Conservation (phyloP, 1,140 invertebrate genomes). For the Belonocnema kinseyi region DNA sequence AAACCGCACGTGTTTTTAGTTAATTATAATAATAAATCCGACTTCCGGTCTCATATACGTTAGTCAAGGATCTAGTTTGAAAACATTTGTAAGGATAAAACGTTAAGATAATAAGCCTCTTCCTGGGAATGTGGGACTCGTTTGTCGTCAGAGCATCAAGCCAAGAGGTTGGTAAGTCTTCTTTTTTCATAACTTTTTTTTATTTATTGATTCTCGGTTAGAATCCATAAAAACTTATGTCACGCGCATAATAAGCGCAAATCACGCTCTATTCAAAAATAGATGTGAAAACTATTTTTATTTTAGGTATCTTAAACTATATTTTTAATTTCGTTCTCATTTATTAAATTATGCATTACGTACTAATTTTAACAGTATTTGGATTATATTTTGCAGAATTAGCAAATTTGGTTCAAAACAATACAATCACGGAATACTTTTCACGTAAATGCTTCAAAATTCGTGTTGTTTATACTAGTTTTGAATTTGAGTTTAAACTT, state of each 20-base stretch:
- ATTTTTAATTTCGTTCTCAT: too few relatives aligned
- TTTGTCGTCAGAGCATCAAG: slow-evolving; percentile 64
- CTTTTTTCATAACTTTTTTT: slow-evolving; percentile 43
- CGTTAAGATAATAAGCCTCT: slow-evolving; percentile 34
- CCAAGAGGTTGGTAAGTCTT: slow-evolving; percentile 74
- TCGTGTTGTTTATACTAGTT: too few relatives aligned
- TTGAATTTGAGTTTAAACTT: too few relatives aligned
- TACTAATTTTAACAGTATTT: too few relatives aligned
- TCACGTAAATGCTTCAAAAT: too few relatives aligned
- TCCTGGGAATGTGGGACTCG: slow-evolving; percentile 71
- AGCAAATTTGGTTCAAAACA: too few relatives aligned
- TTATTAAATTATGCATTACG: too few relatives aligned
- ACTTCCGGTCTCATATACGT: background rate
- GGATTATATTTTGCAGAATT: too few relatives aligned
- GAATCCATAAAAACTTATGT: background rate
- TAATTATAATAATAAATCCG: background rate
- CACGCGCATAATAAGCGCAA: background rate
- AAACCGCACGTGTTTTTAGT: background rate
- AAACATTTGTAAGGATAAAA: slow-evolving; percentile 23
- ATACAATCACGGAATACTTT: too few relatives aligned
- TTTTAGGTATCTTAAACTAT: background rate
- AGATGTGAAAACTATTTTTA: background rate
- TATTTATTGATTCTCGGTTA: slow-evolving; percentile 16
- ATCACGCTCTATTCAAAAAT: background rate
- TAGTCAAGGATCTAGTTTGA: background rate